Evolutionary conservation across 1,140 invertebrate species (phyloP).

Genomic region (Drosophila pruinosa): DNA sequence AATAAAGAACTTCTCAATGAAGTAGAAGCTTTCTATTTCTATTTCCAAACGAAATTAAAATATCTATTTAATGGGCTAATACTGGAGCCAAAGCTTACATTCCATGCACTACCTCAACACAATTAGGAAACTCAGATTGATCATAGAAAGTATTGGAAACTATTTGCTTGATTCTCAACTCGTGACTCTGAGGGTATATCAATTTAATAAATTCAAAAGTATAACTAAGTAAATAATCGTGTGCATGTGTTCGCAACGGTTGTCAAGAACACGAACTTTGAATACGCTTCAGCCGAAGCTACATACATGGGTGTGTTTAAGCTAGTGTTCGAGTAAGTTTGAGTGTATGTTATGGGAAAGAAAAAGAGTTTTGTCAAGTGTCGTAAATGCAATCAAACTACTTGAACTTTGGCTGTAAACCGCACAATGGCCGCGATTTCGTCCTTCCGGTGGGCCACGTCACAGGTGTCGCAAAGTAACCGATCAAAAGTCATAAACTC

Average conservation of each 20-base stretch:
- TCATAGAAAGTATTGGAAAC: slow-evolving; percentile 26
- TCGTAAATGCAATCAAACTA: slow-evolving; percentile 71
- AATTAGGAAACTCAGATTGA: slow-evolving; percentile 17
- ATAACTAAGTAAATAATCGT: slow-evolving; percentile 14
- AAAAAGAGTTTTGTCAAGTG: slow-evolving; percentile 53
- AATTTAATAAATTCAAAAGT: slow-evolving; percentile 65
- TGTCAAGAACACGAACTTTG: slow-evolving; percentile 45
- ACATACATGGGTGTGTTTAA: neutral
- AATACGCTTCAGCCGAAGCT: slow-evolving; percentile 48
- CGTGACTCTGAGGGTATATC: slow-evolving; percentile 36
- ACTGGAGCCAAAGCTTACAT: slow-evolving; percentile 15
- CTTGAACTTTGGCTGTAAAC: slow-evolving; percentile 62
- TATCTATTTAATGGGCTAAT: neutral
- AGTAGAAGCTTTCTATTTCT: too few species aligned
- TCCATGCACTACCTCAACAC: slow-evolving; percentile 37
- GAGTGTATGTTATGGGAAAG: neutral
- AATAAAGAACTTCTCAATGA: too few species aligned
- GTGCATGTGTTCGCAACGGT: neutral
- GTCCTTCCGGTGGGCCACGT: slow-evolving; percentile 1
- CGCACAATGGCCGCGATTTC: slow-evolving; percentile 32
- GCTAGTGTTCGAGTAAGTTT: neutral
- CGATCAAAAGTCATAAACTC: slow-evolving; percentile 68
- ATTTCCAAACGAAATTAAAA: too few species aligned
- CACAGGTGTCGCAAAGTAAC: slow-evolving; percentile 59
- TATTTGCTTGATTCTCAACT: neutral